Conservation (phyloP, 2,797 vertebrate genomes). For the Ciconia nigra region DNA sequence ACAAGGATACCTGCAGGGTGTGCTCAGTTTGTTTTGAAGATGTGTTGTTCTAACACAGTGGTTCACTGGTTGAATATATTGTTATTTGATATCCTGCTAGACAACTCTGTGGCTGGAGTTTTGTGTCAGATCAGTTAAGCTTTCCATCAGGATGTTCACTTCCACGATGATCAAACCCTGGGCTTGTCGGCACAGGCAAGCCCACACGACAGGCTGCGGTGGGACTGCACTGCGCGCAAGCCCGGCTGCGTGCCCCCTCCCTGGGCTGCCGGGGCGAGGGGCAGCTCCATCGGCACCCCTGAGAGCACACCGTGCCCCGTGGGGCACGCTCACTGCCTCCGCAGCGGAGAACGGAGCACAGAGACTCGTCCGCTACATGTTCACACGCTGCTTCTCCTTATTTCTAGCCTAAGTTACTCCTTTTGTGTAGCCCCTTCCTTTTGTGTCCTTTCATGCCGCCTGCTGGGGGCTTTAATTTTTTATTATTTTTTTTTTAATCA, state of each 20-base stretch:
- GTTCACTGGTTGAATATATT: background rate
- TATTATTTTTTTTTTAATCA: background rate
- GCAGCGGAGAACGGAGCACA: accelerated
- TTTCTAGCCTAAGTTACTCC: background rate
- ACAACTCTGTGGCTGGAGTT: background rate
- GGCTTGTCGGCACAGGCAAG: background rate
- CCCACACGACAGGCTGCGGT: background rate
- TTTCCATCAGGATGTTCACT: background rate
- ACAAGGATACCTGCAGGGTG: background rate
- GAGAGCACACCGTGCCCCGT: accelerated
- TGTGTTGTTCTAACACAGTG: background rate
- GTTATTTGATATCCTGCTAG: background rate
- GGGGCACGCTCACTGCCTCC: background rate
- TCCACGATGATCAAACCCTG: background rate
- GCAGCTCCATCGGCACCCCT: background rate
- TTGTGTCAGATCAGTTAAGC: background rate
- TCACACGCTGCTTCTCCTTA: background rate
- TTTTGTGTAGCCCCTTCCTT: background rate
- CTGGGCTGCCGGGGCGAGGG: background rate
- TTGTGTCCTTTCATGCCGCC: background rate
- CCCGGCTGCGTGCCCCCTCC: accelerated
- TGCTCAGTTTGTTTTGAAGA: background rate
- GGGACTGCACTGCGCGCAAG: background rate
- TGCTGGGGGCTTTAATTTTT: background rate
- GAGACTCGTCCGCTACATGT: accelerated